Base-by-base conservation (phyloP, 2,888 invertebrate species). In the Mesoligia furuncula region DNA sequence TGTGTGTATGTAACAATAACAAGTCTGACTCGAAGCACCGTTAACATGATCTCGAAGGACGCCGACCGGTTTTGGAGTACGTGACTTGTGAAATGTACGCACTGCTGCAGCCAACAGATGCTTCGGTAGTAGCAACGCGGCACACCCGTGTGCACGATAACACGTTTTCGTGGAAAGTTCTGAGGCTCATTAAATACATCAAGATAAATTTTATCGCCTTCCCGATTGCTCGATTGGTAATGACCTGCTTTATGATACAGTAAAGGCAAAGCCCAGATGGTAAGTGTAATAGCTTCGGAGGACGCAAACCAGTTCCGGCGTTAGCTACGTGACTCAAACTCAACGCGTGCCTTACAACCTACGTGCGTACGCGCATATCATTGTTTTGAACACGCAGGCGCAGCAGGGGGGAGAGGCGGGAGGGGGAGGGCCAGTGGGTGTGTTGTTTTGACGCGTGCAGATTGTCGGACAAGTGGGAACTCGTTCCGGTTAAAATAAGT, bases 311-410 rank as follows among this genome's bases (percentile, higher is more conserved):
- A 9, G 59, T 61, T 27, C 42, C 61, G 27, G 42, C n/a, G 20
- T 8, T 45, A 39, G 61, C 77, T 79, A 54, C 71, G 54, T 70
- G 71, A 79, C 70, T 66, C 31, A 31, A 31, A 31, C 31, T 31
- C 59, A 68, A 79, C 66, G 51, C 66, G 27, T 11, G 59, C 1
- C 13, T 51, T 73, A 51, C 51, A 74, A 62, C 39, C 31, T 36
- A 78, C 65, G 15, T 79, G 79, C 79, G 73, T 61, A 54, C 45
- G 79, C 79, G 79, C 73, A 67, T 79, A 73, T 51, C 80, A 31
- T 79, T 79, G 67, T 79, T 67, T 54, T 27, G 20, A 57, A 57
- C 24, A 36, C 45, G 57, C 7, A 15, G 2, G 7, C 8, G n/a
- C 42, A 11, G 48, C 11, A 15, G 1, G 4, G 8, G 3, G 9